Evolutionary conservation across 2,797 vertebrate genomes (phyloP).

Genomic region (Iguana delicatissima): DNA sequence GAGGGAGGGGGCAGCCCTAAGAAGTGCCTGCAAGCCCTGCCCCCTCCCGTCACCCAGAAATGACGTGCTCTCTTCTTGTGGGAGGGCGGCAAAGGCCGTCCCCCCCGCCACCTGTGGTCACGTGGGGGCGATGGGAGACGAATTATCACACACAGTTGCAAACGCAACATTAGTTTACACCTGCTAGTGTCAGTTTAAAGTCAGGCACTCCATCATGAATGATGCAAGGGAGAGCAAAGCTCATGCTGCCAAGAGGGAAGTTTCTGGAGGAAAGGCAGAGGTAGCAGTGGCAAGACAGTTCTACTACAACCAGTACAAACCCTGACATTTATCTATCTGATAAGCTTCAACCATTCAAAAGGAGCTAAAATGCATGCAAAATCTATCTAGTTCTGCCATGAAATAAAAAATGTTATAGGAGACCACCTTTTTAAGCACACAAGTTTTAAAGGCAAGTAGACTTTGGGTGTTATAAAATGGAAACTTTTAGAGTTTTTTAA

Average conservation of each 20-base stretch:
- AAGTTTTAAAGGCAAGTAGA: not conserved
- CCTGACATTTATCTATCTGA: not conserved
- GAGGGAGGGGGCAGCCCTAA: too few species aligned
- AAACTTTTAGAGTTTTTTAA: not conserved
- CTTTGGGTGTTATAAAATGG: not conserved
- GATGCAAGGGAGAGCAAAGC: not conserved
- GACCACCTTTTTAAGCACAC: not conserved
- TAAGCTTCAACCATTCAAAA: not conserved
- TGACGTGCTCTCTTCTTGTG: too few species aligned
- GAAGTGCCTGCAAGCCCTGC: too few species aligned
- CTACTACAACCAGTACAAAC: not conserved
- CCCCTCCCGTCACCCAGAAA: too few species aligned
- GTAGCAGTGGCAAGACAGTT: not conserved
- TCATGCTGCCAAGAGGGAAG: not conserved
- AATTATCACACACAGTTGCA: not conserved
- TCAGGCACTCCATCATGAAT: not conserved
- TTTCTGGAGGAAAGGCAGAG: not conserved
- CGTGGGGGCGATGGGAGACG: too few species aligned
- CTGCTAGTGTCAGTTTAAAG: not conserved
- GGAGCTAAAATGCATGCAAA: not conserved
- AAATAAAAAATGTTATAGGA: not conserved
- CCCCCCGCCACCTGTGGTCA: too few species aligned
- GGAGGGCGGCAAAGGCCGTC: too few species aligned
- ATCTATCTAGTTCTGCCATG: not conserved
- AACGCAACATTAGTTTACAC: not conserved